These are phyloP conservation scores for Neotragus moschatus DNA, from an alignment of 2,113 vertebrate species.

Conservation along the genomic window DNA sequence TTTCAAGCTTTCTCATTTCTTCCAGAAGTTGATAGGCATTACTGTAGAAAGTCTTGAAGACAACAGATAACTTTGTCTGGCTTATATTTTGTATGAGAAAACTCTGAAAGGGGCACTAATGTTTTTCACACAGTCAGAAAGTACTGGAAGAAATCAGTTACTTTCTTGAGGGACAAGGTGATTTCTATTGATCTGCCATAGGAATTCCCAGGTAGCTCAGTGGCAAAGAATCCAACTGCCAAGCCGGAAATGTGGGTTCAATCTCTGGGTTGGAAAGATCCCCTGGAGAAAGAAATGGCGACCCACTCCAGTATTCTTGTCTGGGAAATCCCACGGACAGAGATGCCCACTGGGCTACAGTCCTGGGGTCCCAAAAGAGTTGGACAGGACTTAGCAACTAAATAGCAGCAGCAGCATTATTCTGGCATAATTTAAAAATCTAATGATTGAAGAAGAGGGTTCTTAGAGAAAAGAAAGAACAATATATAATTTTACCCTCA, in stretches of 20 bases:
- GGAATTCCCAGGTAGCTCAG: background rate
- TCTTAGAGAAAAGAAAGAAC: background rate
- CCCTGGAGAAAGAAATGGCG: background rate
- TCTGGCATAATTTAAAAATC: background rate
- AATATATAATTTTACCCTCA: background rate
- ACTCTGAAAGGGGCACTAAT: background rate
- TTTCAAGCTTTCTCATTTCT: background rate
- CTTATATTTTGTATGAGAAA: background rate
- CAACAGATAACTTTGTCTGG: background rate
- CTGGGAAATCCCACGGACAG: background rate
- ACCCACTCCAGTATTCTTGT: background rate
- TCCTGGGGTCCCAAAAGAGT: background rate
- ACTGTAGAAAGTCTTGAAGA: background rate
- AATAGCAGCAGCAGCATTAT: background rate
- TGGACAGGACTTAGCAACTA: background rate
- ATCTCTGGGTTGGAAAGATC: background rate
- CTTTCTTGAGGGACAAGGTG: background rate
- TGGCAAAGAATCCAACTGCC: background rate
- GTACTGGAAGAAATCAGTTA: background rate
- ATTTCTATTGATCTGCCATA: background rate
- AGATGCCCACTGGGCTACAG: background rate
- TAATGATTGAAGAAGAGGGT: background rate
- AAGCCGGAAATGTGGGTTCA: fast-evolving
- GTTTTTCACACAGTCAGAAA: background rate
- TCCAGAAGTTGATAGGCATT: background rate